A percentile compares a stretch with the other conserved stretches of the same genome.
Evolutionary conservation across 2,888 invertebrate genomes (phyloP).

Genomic region (Thecocarcelia acutangulata): DNA sequence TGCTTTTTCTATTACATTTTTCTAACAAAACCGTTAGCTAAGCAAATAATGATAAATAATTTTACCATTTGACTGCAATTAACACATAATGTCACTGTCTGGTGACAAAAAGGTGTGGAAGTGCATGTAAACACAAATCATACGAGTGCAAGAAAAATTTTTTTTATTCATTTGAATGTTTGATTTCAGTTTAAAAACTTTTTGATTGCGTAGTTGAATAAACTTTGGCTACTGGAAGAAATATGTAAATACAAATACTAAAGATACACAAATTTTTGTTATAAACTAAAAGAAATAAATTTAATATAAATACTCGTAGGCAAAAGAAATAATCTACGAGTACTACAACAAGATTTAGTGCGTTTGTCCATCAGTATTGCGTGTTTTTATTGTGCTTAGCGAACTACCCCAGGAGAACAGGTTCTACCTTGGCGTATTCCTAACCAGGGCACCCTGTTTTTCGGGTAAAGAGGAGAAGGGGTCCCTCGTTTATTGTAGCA

Average conservation of each 20-base stretch:
- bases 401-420: too few species aligned
- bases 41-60: conserved; percentile 50
- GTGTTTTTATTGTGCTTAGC: too few species aligned
- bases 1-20: conserved; percentile 2
- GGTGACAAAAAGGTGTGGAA: conserved; percentile 61
- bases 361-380: too few species aligned
- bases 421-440: too few species aligned
- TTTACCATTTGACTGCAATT: conserved; percentile 64
- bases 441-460: too few species aligned
- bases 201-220: conserved; percentile 36
- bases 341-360: too few species aligned
- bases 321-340: too few species aligned
- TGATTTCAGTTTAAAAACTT: neutral
- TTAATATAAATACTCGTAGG: too few species aligned
- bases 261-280: too few species aligned
- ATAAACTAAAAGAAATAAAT: too few species aligned
- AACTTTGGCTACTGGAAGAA: conserved; percentile 14
- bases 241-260: neutral
- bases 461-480: too few species aligned
- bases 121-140: conserved; percentile 43
- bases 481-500: too few species aligned
- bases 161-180: conserved; percentile 31
- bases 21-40: neutral
- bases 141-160: conserved; percentile 37
- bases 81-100: conserved; percentile 50